Conservation (phyloP, 2,113 vertebrate genomes). For the Thalassarche chlororhynchos region DNA sequence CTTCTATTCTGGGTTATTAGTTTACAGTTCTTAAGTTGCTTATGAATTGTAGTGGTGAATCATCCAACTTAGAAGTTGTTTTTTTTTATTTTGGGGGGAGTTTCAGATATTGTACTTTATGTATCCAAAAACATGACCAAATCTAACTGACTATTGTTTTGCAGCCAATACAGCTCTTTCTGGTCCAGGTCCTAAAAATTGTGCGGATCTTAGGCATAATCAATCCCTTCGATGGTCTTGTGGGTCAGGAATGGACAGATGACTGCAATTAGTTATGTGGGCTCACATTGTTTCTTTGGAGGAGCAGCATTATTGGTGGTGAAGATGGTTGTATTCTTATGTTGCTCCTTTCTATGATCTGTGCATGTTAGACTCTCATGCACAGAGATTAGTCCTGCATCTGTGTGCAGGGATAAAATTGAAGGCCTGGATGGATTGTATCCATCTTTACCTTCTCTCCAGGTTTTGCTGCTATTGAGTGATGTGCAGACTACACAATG, state of each 20-base stretch:
- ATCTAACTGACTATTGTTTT: neutral
- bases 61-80: neutral
- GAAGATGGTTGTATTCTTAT: neutral
- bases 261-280: neutral
- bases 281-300: neutral
- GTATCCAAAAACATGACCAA: neutral
- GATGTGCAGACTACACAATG: neutral
- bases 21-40: neutral
- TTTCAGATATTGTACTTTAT: neutral
- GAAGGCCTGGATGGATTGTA: neutral
- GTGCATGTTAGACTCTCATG: neutral
- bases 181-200: neutral
- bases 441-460: neutral
- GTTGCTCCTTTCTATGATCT: neutral
- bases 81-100: neutral
- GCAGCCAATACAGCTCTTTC: neutral
- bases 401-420: neutral
- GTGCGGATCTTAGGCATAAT: neutral
- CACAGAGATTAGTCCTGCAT: neutral
- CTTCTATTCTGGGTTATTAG: slow-evolving; percentile 47
- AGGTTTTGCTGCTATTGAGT: neutral
- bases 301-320: neutral
- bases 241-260: neutral
- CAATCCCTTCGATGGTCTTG: neutral
- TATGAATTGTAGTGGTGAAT: neutral